phyloP scores from a whole-genome alignment of 2,888 invertebrate genomes.

The Pardosa pseudoannulata region DNA sequence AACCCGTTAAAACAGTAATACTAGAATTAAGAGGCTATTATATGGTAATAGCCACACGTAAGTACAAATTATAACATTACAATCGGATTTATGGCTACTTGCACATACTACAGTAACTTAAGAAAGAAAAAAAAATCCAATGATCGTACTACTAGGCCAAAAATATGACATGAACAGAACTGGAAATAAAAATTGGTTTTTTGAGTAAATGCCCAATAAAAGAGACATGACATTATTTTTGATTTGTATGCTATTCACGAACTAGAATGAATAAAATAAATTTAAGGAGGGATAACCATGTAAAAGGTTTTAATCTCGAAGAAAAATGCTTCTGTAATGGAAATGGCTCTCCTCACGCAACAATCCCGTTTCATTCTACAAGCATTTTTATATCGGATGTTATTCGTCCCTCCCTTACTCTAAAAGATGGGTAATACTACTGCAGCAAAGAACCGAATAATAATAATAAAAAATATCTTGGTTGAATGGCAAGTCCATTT shows the following conservation, averaged over 20 bases:
- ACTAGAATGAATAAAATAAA: background rate
- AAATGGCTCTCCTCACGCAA: slow-evolving; percentile 47
- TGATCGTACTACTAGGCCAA: no score
- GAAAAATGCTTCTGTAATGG: slow-evolving; percentile 43
- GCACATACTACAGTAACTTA: no score
- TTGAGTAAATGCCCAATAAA: background rate
- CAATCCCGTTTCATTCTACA: slow-evolving; percentile 3
- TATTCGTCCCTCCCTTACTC: background rate
- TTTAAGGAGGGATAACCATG: background rate
- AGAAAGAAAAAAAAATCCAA: no score
- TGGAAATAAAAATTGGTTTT: background rate
- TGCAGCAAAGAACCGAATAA: slow-evolving; percentile 14
- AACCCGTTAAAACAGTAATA: no score
- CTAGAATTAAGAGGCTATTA: no score
- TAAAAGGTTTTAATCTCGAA: background rate
- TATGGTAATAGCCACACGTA: no score
- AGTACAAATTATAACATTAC: no score
- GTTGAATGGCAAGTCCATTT: slow-evolving; percentile 46
- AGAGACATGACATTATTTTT: background rate
- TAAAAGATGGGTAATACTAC: slow-evolving; percentile 18
- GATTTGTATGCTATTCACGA: background rate
- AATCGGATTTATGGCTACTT: no score
- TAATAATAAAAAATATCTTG: slow-evolving; percentile 24
- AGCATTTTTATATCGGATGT: slow-evolving; percentile 27
- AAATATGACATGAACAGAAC: background rate